These are phyloP conservation scores for Caligus rogercresseyi DNA, from an alignment of 1,140 invertebrate species.

Conservation along the genomic window DNA sequence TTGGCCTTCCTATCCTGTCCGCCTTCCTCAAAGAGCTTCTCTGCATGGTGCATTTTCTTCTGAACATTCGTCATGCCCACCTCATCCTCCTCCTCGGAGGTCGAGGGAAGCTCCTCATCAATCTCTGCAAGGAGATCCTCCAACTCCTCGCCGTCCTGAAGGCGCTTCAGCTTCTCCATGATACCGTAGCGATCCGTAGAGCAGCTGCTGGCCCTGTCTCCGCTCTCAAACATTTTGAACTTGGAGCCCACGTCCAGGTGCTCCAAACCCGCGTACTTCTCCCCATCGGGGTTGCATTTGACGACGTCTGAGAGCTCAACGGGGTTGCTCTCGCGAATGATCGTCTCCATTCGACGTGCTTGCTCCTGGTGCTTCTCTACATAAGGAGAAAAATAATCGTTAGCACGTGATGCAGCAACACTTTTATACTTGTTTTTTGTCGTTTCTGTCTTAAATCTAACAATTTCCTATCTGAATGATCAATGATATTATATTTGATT, in stretches of 20 bases:
- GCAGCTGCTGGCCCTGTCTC: background rate
- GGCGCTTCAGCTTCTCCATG: constrained; percentile 19
- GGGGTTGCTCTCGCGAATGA: constrained; percentile 14
- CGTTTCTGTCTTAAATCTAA: too few species aligned
- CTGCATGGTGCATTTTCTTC: constrained; percentile 16
- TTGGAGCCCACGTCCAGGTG: constrained; percentile 18
- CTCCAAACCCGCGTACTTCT: constrained; percentile 15
- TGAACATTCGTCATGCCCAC: constrained; percentile 8
- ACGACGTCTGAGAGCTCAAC: constrained; percentile 7
- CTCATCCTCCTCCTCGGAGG: constrained; percentile 6
- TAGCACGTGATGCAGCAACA: too few species aligned
- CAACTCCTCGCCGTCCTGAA: constrained; percentile 17
- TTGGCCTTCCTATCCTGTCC: background rate
- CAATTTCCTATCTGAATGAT: too few species aligned
- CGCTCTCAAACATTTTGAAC: constrained; percentile 20
- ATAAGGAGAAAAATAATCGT: background rate
- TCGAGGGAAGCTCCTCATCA: constrained; percentile 16
- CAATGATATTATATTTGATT: too few species aligned
- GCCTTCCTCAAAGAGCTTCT: constrained; percentile 16
- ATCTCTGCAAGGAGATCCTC: constrained; percentile 19
- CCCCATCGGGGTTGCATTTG: background rate
- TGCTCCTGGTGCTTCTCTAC: constrained; percentile 6
- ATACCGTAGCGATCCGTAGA: constrained; percentile 18
- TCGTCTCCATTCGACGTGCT: constrained; percentile 17
- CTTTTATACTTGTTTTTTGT: too few species aligned